Evolutionary conservation across 2,888 invertebrate genomes (phyloP).

Genomic region (Andrena marginata): DNA sequence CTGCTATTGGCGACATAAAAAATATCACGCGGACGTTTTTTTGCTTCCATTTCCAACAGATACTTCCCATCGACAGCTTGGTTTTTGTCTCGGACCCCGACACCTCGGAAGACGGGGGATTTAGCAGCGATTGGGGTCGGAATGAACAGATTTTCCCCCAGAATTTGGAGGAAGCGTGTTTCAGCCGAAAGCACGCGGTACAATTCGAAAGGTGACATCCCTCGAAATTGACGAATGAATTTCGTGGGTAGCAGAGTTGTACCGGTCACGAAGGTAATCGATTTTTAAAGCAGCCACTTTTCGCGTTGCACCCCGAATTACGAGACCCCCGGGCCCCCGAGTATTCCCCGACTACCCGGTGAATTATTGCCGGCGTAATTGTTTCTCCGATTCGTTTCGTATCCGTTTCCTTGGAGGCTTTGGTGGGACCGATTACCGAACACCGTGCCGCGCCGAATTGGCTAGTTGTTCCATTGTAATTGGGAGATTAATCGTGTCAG

Average conservation of each 20-base stretch:
- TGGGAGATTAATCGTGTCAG: constrained; percentile 57
- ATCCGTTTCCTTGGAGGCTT: constrained; percentile 24
- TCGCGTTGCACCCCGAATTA: background rate
- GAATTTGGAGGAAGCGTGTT: background rate
- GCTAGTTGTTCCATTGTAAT: constrained; percentile 56
- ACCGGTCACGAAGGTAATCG: background rate
- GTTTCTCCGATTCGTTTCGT: constrained; percentile 41
- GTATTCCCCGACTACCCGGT: background rate
- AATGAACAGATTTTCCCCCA: background rate
- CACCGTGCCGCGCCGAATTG: constrained; percentile 32
- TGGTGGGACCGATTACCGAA: constrained; percentile 37
- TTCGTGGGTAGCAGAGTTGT: background rate
- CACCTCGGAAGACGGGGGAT: background rate
- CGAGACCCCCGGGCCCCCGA: background rate
- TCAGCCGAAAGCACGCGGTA: background rate
- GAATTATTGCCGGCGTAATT: constrained; percentile 26
- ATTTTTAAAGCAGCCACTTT: background rate
- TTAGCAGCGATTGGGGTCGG: background rate
- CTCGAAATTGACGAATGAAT: background rate
- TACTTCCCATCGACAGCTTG: constrained; percentile 7
- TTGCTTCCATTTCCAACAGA: background rate
- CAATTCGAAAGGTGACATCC: too few species aligned
- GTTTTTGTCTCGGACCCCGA: background rate
- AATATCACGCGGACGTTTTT: background rate
- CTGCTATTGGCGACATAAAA: background rate